Evolutionary conservation across 2,888 invertebrate genomes (phyloP), one percentile per base, ranked within the genome.

Genomic region (Watsonalla cultraria): DNA sequence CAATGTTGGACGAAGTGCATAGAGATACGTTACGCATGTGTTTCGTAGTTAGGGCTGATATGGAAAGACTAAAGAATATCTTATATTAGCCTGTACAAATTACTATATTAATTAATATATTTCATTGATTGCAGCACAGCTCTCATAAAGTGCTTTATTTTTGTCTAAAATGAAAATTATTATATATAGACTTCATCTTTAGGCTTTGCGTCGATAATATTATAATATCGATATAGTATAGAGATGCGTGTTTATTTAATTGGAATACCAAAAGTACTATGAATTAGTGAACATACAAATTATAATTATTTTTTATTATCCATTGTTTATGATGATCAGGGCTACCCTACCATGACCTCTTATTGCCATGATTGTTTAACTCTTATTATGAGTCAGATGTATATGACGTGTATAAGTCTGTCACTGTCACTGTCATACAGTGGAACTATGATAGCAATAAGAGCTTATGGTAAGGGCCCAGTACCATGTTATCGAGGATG

Each of bases 81-180:
- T 39, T 39, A 39, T 64, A 70, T 80, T 80, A 78, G 82, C 77
- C 77, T 81, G 80, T 84, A 82, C 80, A 84, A 84, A 83, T n/a
- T n/a, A n/a, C n/a, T n/a, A n/a, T n/a, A n/a, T n/a, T n/a, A 76
- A 76, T 78, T 80, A 78, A 80, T 76, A 80, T 80, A 80, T 82
- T 81, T 80, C 24, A 24, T 80, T 75, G 72, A 76, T 74, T 67
- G 78, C 78, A 75, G 74, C 69, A 66, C 78, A 76, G 76, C 80
- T 82, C 82, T 81, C 79, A 69, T 74, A 73, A 81, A 82, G 80
- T 80, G 82, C 80, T 80, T 83, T 82, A 83, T 84, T 81, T 83
- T 82, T 76, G 70, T 74, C 68, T 55, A 64, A 64, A 66, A 70
- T 76, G 80, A 78, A 80, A 79, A 78, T 76, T 56, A 58, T 53